Conservation (phyloP, 2,797 vertebrate species). For the Hypotaenidia okinawae region DNA sequence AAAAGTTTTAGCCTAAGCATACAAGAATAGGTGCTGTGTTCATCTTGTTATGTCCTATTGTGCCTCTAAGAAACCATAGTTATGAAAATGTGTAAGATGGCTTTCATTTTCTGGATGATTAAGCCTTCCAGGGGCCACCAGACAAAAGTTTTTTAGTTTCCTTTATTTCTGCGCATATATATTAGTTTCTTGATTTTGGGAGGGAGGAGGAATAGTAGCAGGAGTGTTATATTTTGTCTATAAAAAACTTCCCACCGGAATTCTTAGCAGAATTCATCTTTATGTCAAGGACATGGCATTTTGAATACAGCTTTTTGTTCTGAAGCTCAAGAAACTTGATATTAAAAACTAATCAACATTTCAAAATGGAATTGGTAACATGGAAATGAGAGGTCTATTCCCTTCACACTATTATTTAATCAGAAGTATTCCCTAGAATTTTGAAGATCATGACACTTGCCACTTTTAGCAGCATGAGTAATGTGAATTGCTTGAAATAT, state of each 20-base stretch:
- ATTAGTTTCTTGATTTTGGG: neutral
- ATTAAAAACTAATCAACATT: constrained; percentile 25
- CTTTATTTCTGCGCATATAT: neutral
- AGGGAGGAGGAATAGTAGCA: neutral
- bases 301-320: neutral
- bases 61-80: constrained; percentile 24
- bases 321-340: neutral
- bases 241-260: neutral
- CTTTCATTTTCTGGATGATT: constrained; percentile 58
- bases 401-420: neutral
- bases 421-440: neutral
- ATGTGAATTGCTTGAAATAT: neutral
- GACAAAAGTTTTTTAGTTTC: neutral
- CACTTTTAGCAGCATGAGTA: neutral
- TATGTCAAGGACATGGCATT: neutral
- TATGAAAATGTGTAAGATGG: neutral
- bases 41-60: constrained; percentile 17
- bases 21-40: constrained; percentile 32
- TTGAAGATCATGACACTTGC: neutral
- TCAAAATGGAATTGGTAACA: constrained; percentile 2
- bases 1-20: constrained; percentile 10
- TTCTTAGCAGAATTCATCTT: neutral
- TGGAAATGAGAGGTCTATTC: neutral
- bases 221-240: neutral
- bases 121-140: neutral